phyloP scores from a whole-genome alignment of 2,113 vertebrate genomes.

The Dromiciops gliroides region DNA sequence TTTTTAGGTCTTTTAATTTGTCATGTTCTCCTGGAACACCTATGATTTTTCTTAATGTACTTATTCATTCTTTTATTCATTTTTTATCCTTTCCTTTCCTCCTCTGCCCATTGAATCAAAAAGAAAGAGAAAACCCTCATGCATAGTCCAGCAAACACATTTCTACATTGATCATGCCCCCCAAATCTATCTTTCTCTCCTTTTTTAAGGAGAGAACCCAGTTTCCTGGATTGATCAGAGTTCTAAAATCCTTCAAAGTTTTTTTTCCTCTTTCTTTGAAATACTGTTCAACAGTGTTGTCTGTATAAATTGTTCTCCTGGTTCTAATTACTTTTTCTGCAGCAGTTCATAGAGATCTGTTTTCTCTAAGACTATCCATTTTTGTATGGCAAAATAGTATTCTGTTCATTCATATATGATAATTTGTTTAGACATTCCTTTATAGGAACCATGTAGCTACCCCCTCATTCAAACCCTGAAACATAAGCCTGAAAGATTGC shows the following conservation, averaged over 20 bases:
- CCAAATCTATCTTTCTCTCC: neutral
- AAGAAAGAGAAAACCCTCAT: neutral
- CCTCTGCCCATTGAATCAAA: neutral
- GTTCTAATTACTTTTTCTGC: neutral
- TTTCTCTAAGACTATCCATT: neutral
- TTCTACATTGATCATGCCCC: neutral
- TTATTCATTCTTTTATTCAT: neutral
- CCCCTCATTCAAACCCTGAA: neutral
- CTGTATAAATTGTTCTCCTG: neutral
- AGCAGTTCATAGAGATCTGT: neutral
- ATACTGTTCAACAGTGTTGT: neutral
- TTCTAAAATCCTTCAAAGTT: neutral
- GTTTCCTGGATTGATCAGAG: neutral
- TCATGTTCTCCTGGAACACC: neutral
- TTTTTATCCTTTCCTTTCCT: neutral
- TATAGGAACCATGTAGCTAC: neutral
- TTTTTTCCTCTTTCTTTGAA: neutral
- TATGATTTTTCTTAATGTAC: neutral
- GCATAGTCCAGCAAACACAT: neutral
- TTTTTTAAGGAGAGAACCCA: no score
- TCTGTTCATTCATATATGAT: neutral
- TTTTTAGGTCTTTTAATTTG: neutral
- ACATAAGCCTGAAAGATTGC: neutral
- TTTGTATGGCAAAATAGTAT: neutral
- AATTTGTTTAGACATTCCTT: conserved; percentile 25